phyloP scores from a whole-genome alignment of 2,888 invertebrate genomes.

The Carabus problematicus region DNA sequence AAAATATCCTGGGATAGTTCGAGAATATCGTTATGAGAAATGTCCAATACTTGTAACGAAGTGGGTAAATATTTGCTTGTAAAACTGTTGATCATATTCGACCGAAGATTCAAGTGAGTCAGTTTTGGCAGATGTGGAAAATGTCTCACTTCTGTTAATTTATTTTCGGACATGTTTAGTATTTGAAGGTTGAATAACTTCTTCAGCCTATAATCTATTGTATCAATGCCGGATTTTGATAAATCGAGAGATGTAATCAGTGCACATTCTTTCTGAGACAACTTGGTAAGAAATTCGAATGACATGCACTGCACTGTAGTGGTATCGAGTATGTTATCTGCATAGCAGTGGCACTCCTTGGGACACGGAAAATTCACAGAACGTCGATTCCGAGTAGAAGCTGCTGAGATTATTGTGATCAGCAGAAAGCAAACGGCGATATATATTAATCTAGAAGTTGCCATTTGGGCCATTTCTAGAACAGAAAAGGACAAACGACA shows the following conservation, averaged over 20 bases:
- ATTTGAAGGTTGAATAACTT: conserved; percentile 52
- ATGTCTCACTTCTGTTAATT: conserved; percentile 45
- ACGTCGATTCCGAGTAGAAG: conserved; percentile 17
- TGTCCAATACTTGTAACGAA: conserved; percentile 61
- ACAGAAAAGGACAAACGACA: conserved; percentile 10
- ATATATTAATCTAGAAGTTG: conserved; percentile 16
- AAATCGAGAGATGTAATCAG: conserved; percentile 52
- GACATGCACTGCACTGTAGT: conserved; percentile 71
- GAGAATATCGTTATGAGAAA: conserved; percentile 69
- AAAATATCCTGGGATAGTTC: conserved; percentile 65
- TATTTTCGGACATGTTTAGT: conserved; percentile 54
- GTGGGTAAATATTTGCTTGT: conserved; percentile 52
- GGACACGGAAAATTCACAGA: conserved; percentile 61
- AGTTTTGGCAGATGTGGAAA: conserved; percentile 52
- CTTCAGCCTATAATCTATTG: conserved; percentile 53
- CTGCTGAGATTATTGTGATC: neutral
- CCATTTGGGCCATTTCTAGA: conserved; percentile 31
- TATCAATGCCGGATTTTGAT: conserved; percentile 50
- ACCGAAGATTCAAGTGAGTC: conserved; percentile 52
- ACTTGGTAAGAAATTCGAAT: conserved; percentile 78
- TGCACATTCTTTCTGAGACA: conserved; percentile 51
- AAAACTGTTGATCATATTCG: conserved; percentile 53
- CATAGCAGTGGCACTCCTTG: conserved; percentile 64
- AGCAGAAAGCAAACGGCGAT: neutral
- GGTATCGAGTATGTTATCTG: conserved; percentile 71